Evolutionary conservation across 2,113 vertebrate genomes (phyloP).

Genomic region (Ranitomeya imitator): DNA sequence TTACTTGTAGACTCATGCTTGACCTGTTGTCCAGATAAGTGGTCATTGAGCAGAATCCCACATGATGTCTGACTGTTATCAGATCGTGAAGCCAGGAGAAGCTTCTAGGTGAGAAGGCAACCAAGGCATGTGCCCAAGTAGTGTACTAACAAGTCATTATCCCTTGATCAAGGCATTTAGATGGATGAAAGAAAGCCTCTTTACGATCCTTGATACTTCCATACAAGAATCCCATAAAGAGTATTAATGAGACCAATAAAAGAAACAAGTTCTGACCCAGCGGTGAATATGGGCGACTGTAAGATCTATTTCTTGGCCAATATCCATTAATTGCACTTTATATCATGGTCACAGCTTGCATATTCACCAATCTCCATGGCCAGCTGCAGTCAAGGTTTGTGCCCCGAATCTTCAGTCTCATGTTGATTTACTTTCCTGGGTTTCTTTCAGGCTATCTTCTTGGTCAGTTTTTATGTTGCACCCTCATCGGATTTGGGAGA

Average conservation of each 20-base stretch:
- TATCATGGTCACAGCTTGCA: too few relatives aligned
- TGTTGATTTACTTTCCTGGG: not conserved
- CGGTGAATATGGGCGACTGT: not conserved
- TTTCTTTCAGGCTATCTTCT: constrained; percentile 61
- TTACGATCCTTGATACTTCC: not conserved
- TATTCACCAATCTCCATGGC: not conserved
- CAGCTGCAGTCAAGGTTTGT: not conserved
- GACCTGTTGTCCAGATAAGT: too few relatives aligned
- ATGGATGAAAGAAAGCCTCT: too few relatives aligned
- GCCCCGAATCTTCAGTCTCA: not conserved
- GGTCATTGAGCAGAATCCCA: too few relatives aligned
- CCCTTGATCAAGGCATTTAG: too few relatives aligned
- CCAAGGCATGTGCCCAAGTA: too few relatives aligned
- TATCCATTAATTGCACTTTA: too few relatives aligned
- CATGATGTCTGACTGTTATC: not conserved
- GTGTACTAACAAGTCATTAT: too few relatives aligned
- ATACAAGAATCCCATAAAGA: not conserved
- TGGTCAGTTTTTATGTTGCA: constrained; percentile 62
- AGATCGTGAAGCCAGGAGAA: not conserved
- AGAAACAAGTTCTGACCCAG: not conserved
- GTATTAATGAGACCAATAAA: not conserved
- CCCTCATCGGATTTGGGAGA: constrained; percentile 59
- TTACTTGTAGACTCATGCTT: not conserved
- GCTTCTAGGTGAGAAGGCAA: not conserved
- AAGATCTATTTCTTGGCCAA: too few relatives aligned